phyloP scores from a whole-genome alignment of 1,140 invertebrate genomes.

The Drosophila burlai region DNA sequence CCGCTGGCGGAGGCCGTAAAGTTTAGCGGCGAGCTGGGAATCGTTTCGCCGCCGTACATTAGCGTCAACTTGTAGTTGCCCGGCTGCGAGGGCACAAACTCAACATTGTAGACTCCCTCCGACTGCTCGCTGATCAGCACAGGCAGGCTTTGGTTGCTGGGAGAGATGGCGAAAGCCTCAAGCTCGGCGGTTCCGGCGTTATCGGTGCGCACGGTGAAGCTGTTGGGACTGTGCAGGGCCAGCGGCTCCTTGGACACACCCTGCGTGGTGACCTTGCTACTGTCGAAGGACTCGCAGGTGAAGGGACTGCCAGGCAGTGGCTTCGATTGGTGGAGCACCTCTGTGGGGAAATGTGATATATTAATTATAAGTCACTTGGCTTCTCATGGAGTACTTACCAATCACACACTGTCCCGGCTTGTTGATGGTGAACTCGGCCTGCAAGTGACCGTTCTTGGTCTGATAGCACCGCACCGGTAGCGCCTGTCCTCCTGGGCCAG shows the following conservation, averaged over 20 bases:
- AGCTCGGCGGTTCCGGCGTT: conserved; percentile 96
- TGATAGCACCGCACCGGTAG: conserved; percentile 97
- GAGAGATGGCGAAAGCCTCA: conserved; percentile 94
- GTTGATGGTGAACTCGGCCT: conserved; percentile 96
- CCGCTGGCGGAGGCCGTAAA: conserved; percentile 85
- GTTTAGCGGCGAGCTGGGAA: conserved; percentile 88
- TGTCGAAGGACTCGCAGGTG: conserved; percentile 97
- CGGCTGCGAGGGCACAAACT: conserved; percentile 94
- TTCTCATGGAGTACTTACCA: conserved; percentile 84
- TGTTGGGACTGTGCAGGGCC: conserved; percentile 93
- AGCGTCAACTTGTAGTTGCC: conserved; percentile 96
- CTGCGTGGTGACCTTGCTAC: conserved; percentile 90
- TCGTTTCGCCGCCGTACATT: conserved; percentile 92
- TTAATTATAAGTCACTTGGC: not conserved
- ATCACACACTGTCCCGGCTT: conserved; percentile 89
- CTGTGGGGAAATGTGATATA: conserved; percentile 70
- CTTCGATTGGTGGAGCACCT: conserved; percentile 96
- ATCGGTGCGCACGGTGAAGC: conserved; percentile 94
- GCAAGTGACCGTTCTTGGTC: conserved; percentile 96
- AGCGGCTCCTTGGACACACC: conserved; percentile 92
- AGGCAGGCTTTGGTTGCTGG: conserved; percentile 94
- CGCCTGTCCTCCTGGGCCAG: conserved; percentile 94
- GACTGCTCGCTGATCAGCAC: conserved; percentile 91
- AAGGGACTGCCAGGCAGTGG: conserved; percentile 98
- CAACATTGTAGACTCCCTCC: conserved; percentile 91